A percentile compares a stretch with the other conserved stretches of the same genome.
Evolutionary conservation across 2,113 vertebrate species (phyloP).

Genomic region (Alethe castanea): DNA sequence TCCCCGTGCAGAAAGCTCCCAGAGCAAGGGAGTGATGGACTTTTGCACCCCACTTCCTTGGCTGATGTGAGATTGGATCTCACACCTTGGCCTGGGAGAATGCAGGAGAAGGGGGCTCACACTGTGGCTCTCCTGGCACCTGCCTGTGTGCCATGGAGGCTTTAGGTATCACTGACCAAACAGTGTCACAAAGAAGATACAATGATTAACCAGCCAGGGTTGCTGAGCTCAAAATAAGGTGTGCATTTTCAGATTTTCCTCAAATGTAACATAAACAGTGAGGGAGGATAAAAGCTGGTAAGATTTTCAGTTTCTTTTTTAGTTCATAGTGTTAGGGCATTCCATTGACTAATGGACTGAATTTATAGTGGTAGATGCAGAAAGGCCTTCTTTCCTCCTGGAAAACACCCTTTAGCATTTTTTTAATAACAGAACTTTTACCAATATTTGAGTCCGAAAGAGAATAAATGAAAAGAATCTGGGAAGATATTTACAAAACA

Average conservation of each 20-base stretch:
- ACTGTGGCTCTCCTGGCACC: neutral
- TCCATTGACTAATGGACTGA: neutral
- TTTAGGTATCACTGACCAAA: neutral
- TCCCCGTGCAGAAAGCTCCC: neutral
- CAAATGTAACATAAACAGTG: rapidly evolving
- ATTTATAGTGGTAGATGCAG: neutral
- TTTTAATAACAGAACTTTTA: neutral
- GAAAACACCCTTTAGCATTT: neutral
- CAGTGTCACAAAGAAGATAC: neutral
- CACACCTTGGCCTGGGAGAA: neutral
- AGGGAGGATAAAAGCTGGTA: neutral
- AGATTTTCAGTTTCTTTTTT: neutral
- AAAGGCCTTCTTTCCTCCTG: neutral
- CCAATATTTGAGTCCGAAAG: neutral
- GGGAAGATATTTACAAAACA: neutral
- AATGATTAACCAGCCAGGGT: neutral
- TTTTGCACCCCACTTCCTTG: neutral
- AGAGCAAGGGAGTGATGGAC: neutral
- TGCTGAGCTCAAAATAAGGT: neutral
- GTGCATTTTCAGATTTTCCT: neutral
- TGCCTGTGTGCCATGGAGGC: neutral
- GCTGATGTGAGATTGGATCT: neutral
- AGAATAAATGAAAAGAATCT: neutral
- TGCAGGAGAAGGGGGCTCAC: neutral
- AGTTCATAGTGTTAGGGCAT: neutral